These are phyloP conservation scores for Menidia beryllina DNA, from an alignment of 2,113 vertebrate species.

Conservation along the genomic window DNA sequence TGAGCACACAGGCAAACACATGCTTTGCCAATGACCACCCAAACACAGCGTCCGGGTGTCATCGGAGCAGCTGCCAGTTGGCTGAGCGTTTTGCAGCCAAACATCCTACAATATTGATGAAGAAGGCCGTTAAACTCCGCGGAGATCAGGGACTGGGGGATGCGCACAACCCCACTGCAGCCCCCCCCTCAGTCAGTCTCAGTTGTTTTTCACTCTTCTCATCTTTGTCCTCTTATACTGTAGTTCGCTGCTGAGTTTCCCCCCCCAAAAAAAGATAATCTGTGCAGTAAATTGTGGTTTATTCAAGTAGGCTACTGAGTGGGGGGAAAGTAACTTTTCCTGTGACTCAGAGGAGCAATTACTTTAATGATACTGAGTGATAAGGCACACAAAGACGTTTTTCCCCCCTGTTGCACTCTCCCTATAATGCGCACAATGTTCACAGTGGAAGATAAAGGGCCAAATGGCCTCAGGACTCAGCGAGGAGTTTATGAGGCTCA, in stretches of 20 bases:
- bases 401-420: conserved; percentile 19
- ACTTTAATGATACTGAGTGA: background rate
- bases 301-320: no score
- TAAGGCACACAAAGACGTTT: no score
- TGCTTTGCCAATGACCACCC: conserved; percentile 39
- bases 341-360: background rate
- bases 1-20: conserved; percentile 54
- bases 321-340: background rate
- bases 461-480: background rate
- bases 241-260: conserved; percentile 10
- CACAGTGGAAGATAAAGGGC: background rate
- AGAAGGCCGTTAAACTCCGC: conserved; percentile 6
- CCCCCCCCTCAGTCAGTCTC: conserved; percentile 43
- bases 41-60: conserved; percentile 35
- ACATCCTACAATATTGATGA: conserved; percentile 39
- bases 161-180: conserved; percentile 5
- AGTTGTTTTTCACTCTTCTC: conserved; percentile 51
- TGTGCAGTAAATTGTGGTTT: no score
- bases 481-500: background rate
- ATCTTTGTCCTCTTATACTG: conserved; percentile 9
- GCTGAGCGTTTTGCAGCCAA: conserved; percentile 6
- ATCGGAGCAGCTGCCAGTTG: conserved; percentile 45
- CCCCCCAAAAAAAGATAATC: conserved; percentile 8
- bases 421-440: conserved; percentile 29
- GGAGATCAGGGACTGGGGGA: conserved; percentile 6